Conservation (phyloP, 2,113 vertebrate genomes). For the Scytalopus superciliaris region DNA sequence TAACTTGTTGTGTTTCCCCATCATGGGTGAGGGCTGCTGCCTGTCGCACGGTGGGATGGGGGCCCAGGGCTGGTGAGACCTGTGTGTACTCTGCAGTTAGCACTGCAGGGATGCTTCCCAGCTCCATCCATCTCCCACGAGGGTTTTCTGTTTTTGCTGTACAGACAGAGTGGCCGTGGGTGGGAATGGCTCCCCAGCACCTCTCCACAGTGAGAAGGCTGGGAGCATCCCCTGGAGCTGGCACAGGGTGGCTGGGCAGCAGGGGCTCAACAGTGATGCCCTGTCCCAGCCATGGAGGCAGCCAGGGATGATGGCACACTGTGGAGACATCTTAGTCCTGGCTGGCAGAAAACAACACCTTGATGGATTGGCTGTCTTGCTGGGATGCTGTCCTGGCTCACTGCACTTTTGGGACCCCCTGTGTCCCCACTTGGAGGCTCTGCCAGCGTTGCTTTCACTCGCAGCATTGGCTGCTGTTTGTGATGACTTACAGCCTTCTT, state of each 20-base stretch:
- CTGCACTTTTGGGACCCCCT: background rate
- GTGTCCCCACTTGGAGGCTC: background rate
- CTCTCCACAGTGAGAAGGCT: rapidly evolving
- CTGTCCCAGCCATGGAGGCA: background rate
- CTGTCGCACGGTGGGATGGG: rapidly evolving
- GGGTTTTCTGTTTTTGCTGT: background rate
- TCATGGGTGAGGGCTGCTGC: rapidly evolving
- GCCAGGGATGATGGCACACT: rapidly evolving
- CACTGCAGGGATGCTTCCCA: background rate
- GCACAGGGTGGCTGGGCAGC: background rate
- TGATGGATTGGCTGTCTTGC: background rate
- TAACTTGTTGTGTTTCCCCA: background rate
- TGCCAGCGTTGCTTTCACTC: background rate
- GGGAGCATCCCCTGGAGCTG: background rate
- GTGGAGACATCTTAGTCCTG: background rate
- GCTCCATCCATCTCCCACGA: background rate
- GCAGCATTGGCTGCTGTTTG: background rate
- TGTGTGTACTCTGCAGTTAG: rapidly evolving
- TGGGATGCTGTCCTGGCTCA: background rate
- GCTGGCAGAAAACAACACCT: background rate
- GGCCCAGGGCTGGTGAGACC: background rate
- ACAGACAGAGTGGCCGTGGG: background rate
- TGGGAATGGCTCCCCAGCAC: rapidly evolving
- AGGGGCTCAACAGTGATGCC: background rate
- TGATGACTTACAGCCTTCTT: background rate